These are phyloP conservation scores for Osmoderma eremita DNA, from an alignment of 2,888 invertebrate species.

Conservation along the genomic window DNA sequence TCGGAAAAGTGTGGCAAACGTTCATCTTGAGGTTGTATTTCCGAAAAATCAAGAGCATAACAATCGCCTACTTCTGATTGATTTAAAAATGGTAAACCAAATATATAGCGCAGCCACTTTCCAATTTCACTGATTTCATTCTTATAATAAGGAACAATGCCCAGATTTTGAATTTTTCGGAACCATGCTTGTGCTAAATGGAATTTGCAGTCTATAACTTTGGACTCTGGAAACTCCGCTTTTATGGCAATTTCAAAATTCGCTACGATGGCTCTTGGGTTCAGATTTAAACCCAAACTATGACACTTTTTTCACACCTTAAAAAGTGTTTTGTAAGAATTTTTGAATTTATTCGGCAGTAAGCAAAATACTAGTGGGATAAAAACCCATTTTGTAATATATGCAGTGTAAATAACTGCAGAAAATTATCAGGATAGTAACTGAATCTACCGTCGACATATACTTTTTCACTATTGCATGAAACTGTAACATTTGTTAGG, in stretches of 20 bases:
- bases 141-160: no score
- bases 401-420: background rate
- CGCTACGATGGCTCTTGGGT: slow-evolving; percentile 6
- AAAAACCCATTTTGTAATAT: no score
- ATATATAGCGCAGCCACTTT: no score
- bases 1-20: background rate
- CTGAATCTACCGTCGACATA: slow-evolving; percentile 15
- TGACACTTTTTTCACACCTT: background rate
- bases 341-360: background rate
- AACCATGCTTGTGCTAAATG: slow-evolving; percentile 29
- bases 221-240: slow-evolving; percentile 3
- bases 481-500: slow-evolving; percentile 1
- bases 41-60: background rate
- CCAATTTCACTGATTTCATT: no score
- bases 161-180: no score
- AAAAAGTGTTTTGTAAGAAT: background rate
- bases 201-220: slow-evolving; percentile 11
- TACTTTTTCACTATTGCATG: slow-evolving; percentile 13
- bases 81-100: no score
- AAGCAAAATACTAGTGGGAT: slow-evolving; percentile 15
- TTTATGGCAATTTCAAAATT: slow-evolving; percentile 23
- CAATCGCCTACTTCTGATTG: no score
- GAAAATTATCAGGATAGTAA: slow-evolving; percentile 5
- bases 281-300: slow-evolving; percentile 4
- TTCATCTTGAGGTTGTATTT: slow-evolving; percentile 11